Percentiles rank a stretch among this genome's conserved stretches.
phyloP scores from a whole-genome alignment of 2,797 vertebrate species.

The Protosalanx chinensis region DNA sequence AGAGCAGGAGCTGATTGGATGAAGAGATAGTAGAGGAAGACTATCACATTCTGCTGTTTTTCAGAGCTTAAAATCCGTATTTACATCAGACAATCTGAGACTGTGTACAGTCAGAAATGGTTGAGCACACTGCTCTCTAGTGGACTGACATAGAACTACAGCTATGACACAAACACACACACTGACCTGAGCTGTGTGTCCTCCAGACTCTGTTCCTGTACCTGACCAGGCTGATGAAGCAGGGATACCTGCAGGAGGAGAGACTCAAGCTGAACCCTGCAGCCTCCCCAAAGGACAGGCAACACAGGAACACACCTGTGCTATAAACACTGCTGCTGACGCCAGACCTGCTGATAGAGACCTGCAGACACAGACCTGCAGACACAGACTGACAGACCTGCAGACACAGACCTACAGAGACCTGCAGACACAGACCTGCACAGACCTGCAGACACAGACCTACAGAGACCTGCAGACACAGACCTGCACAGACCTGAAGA shows the following conservation, averaged over 20 bases:
- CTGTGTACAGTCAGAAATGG: background rate
- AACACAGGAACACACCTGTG: slow-evolving; percentile 67
- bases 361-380: too few relatives aligned
- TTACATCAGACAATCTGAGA: background rate
- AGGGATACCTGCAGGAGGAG: slow-evolving; percentile 70
- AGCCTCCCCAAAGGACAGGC: slow-evolving; percentile 61
- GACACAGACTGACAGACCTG: too few relatives aligned
- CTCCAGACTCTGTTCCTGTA: slow-evolving; percentile 73
- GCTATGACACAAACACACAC: background rate
- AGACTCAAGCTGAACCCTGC: slow-evolving; percentile 40
- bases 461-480: too few relatives aligned
- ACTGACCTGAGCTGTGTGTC: background rate
- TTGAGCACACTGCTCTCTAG: background rate
- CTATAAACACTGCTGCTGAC: slow-evolving; percentile 43
- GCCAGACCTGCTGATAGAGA: background rate
- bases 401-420: background rate
- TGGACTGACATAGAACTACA: slow-evolving; percentile 2
- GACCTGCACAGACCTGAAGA: too few relatives aligned
- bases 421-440: slow-evolving; percentile 15
- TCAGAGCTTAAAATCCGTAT: background rate
- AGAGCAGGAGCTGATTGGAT: slow-evolving; percentile 27
- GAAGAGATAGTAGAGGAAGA: slow-evolving; percentile 18
- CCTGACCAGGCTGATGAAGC: slow-evolving; percentile 69
- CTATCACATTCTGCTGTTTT: slow-evolving; percentile 23
- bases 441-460: background rate